A percentile compares a stretch with the other conserved stretches of the same genome.
These are phyloP conservation scores for Cardiocondyla obscurior DNA, from an alignment of 1,140 invertebrate genomes.

Conservation along the genomic window DNA sequence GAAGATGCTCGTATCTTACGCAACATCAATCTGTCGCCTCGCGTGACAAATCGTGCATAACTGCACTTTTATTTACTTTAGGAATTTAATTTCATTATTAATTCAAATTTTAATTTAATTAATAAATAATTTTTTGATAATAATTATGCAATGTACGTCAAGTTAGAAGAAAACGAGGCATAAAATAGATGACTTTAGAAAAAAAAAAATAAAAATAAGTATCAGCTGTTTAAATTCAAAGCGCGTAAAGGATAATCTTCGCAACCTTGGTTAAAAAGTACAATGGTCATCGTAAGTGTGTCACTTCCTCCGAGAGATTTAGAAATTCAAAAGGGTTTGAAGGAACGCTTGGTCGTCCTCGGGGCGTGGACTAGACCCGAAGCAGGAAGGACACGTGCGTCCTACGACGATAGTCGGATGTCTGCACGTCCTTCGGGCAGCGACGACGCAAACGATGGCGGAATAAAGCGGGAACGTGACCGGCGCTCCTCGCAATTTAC, in stretches of 20 bases:
- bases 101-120: no score
- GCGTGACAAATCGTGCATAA: slow-evolving; percentile 46
- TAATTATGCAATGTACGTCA: background rate
- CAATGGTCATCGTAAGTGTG: background rate
- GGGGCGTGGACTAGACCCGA: background rate
- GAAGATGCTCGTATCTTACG: background rate
- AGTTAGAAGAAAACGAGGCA: background rate
- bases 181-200: background rate
- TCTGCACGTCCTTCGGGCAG: slow-evolving; percentile 66
- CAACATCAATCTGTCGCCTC: slow-evolving; percentile 27
- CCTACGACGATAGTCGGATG: slow-evolving; percentile 53
- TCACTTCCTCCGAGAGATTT: background rate
- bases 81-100: no score
- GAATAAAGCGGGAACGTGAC: slow-evolving; percentile 79
- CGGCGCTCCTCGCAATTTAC: slow-evolving; percentile 80
- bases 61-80: slow-evolving; percentile 5
- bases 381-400: slow-evolving; percentile 49
- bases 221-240: background rate
- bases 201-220: background rate
- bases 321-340: slow-evolving; percentile 8
- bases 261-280: background rate
- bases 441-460: slow-evolving; percentile 64
- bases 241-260: background rate
- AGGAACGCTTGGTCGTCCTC: background rate
- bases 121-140: no score